Base-by-base conservation (phyloP, 2,888 invertebrate species). In the Ophion ventricosus region DNA sequence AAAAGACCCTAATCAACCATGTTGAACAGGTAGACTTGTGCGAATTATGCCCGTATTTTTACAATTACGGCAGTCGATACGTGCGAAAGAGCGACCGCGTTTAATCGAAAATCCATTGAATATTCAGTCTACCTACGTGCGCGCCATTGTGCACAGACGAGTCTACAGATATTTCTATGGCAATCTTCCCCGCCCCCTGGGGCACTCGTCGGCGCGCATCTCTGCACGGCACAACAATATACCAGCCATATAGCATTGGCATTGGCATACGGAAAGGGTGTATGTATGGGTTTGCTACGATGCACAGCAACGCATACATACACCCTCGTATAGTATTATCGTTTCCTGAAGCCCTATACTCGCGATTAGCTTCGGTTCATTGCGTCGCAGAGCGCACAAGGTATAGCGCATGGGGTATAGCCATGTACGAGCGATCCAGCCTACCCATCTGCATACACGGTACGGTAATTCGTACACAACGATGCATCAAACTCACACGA, bases 31-130 rank as follows among this genome's bases (percentile, higher is more conserved):
- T 17, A n/a, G 2, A 59, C 8, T 5, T 23, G 1, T n/a, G 40
- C 1, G 23, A 43, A 23, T 59, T 17, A 17, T 7, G 17, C 23
- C 59, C 35, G 57, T 72, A 23, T 59, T 17, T 40, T 40, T 8
- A 56, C 59, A 23, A 61, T 40, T 25, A 40, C 49, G 23, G 25
- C 11, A 61, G 26, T 40, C 17, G 59, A 59, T 73, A 54, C 29
- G 73, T 54, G 77, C 61, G 72, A 82, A 82, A 77, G 77, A 73
- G 77, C 73, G 67, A 78, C 61, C 40, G 73, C 82, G 82, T 61
- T 82, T 78, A 69, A 79, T 74, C 63, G 69, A 54, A 63, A 75
- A 79, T 70, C 74, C 25, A 78, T 73, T 35, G 73, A 67, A 69
- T 79, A 26, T 75, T 61, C n/a, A 23, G 17, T 61, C 57, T 43